Conservation (phyloP, 1,140 invertebrate genomes). For the Planococcus citri region DNA sequence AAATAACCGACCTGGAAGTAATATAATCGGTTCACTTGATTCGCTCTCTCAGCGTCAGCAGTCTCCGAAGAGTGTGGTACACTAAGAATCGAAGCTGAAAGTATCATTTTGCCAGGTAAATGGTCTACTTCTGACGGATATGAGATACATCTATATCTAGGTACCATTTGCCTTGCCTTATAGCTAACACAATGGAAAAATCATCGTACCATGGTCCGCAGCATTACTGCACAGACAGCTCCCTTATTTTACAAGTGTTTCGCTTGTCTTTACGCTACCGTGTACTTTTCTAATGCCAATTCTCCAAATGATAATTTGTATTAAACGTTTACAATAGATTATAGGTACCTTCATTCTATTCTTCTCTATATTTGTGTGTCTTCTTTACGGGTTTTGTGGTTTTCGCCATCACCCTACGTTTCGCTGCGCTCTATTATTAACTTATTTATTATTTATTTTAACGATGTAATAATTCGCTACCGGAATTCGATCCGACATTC, state of each 20-base stretch:
- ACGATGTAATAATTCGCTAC: not conserved
- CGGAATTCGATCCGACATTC: no score
- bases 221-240: not conserved
- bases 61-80: no score
- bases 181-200: not conserved
- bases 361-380: not conserved
- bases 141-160: not conserved
- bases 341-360: not conserved
- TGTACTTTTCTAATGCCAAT: not conserved
- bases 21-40: not conserved
- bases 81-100: not conserved
- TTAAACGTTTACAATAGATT: not conserved
- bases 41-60: not conserved
- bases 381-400: not conserved
- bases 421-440: not conserved
- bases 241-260: not conserved
- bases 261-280: not conserved
- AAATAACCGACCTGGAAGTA: conserved; percentile 14
- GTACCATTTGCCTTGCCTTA: not conserved
- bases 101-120: not conserved
- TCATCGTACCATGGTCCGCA: no score
- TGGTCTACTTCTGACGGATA: not conserved
- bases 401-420: not conserved
- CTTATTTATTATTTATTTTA: conserved; percentile 14
- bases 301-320: not conserved